A percentile compares a stretch with the other conserved stretches of the same genome.
These are phyloP conservation scores for Entomyzon cyanotis DNA, from an alignment of 2,113 vertebrate species.

Conservation along the genomic window DNA sequence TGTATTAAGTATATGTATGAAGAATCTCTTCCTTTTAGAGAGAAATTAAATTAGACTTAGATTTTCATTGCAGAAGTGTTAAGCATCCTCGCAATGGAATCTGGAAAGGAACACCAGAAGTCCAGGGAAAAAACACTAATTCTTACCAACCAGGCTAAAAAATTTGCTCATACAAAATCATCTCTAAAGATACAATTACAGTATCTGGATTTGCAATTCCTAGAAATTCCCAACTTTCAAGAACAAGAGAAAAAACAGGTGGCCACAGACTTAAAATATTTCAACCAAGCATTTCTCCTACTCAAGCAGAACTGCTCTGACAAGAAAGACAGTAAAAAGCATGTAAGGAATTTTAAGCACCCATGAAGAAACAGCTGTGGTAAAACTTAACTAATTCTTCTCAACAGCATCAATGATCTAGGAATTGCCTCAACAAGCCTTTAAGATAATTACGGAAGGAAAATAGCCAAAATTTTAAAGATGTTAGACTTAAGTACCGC, in stretches of 20 bases:
- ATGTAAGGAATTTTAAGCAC: conserved; percentile 30
- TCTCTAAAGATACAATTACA: neutral
- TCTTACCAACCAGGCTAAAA: neutral
- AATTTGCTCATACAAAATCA: neutral
- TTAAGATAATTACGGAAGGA: neutral
- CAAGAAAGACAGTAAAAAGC: neutral
- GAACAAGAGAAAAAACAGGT: neutral
- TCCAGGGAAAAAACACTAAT: neutral
- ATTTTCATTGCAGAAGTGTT: neutral
- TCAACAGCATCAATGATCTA: neutral
- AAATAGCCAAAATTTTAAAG: neutral
- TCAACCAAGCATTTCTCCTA: neutral
- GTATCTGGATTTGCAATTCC: neutral
- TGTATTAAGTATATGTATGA: neutral
- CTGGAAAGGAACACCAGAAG: neutral
- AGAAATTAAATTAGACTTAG: neutral
- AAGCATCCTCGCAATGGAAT: neutral
- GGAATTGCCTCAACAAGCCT: neutral
- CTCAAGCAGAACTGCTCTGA: neutral
- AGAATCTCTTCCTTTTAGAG: neutral
- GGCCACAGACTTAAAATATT: neutral
- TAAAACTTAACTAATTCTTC: conserved; percentile 20
- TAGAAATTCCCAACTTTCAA: neutral
- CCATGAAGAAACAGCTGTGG: conserved; percentile 37
- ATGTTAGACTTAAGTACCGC: neutral